Evolutionary conservation across 2,113 vertebrate genomes (phyloP), one percentile per base, ranked within the genome.

Genomic region (Gorilla gorilla): DNA sequence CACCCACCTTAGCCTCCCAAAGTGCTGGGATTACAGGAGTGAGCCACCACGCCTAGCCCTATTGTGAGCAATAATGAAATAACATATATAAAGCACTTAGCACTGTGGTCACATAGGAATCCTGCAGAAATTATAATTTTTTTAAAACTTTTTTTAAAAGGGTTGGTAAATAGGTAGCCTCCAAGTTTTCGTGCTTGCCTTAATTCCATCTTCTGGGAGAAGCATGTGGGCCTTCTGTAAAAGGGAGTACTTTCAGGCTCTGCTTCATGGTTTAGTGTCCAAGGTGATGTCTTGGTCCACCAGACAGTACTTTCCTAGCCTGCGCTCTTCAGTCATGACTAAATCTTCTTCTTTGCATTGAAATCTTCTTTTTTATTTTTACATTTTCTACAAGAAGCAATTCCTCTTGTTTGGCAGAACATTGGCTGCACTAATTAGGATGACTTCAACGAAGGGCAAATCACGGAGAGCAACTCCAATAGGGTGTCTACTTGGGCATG

Each of bases 361-460:
- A 72, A 32, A 75, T 89, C 2, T 43, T 59, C 17, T 59, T 12
- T 68, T n/a, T n/a, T 32, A 64, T 48, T 70, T 72, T 43, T n/a
- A 43, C n/a, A 57, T 40, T 72, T 87, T 88, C 50, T 20, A 22
- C 17, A 88, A 32, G 50, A 88, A 57, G 50, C 10, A 73, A 43
- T 73, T 55, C n/a, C 50, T 57, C 17, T 73, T 27, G 8, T 40
- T 89, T 75, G 70, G 10, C 68, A 73, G 68, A 43, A 55, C 16
- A 8, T 3, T 5, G 48, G 27, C 20, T 14, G 25, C 8, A 57
- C 70, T 30, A 38, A 59, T 45, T 22, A 35, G 38, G 17, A 43
- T 35, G 50, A 7, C 27, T 99, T 94, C 98, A 99, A 50, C 97
- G 98, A 73, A 98, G 98, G 97, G 99, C 98, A 97, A 99, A 99